Percentiles rank a stretch among this genome's conserved stretches.
Conservation (phyloP, 2,113 vertebrate genomes). For the Pandion haliaetus region DNA sequence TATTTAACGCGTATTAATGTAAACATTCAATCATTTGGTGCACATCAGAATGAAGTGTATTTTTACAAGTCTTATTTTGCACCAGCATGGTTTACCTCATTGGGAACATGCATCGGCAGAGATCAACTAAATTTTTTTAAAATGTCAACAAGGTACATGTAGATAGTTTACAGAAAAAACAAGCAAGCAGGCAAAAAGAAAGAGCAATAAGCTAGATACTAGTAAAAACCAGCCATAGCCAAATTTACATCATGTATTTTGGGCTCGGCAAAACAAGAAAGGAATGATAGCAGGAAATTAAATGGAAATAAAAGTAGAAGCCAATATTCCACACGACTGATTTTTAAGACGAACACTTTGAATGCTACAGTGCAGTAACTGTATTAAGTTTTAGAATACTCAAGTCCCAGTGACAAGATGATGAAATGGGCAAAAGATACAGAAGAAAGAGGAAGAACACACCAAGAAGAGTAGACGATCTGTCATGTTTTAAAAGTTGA, state of each 20-base stretch:
- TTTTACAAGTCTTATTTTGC: not conserved
- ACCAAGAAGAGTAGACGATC: not conserved
- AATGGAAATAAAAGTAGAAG: not conserved
- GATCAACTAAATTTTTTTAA: not conserved
- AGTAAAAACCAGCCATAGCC: not conserved
- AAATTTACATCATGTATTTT: not conserved
- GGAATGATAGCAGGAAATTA: not conserved
- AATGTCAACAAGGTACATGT: not conserved
- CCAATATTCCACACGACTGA: not conserved
- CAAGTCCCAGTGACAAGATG: not conserved
- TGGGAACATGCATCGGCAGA: not conserved
- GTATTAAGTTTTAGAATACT: not conserved
- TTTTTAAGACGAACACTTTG: not conserved
- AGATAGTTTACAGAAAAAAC: not conserved
- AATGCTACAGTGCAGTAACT: not conserved
- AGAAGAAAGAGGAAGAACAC: not conserved
- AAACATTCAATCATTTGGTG: not conserved
- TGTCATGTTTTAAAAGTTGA: not conserved
- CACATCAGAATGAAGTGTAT: not conserved
- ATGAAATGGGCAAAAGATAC: not conserved
- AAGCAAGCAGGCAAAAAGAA: not conserved
- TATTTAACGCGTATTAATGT: not conserved
- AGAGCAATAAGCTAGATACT: not conserved
- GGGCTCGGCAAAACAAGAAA: not conserved
- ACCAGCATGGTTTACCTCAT: not conserved